Base-by-base conservation (phyloP, 2,797 vertebrate species). In the Gambelia wislizenii region DNA sequence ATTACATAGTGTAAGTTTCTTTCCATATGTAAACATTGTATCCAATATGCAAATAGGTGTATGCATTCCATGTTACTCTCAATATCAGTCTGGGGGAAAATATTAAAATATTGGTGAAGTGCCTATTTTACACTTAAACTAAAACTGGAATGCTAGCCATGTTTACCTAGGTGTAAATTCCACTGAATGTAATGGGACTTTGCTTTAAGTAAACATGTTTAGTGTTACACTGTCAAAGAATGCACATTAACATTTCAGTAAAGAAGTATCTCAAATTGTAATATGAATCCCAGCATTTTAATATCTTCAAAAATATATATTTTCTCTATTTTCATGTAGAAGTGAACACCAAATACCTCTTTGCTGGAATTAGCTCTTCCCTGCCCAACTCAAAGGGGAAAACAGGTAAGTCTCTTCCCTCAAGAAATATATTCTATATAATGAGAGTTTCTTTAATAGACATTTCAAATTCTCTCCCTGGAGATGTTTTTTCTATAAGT, bases 391-490 rank as follows among this genome's bases (percentile, higher is more conserved):
- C 83, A 70, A 52, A 52, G 67, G 25, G 25, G n/a, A 78, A 69
- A 22, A 30, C 9, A 56, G 64, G 8, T 20, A 2, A 67, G 8
- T 56, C 75, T 56, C 75, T 14, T 76, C 10, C 18, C 80, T 10
- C 22, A 39, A 12, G 75, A 89, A 92, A 78, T 14, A 44, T 0
- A 1, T 82, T 76, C 86, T 85, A 52, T 67, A 69, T 75, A 64
- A 14, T 10, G 85, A 25, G 13, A 49, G 81, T 91, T 47, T 76
- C 39, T 85, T 88, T 81, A 90, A 61, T 80, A 86, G 87, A 79
- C 52, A 86, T 4, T 74, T n/a, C 4, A 89, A 90, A 10, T 44
- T 52, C 76, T 89, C 56, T 0, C 83, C 44, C 91, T 85, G 87
- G 59, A 92, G 49, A 86, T 33, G 44, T 5, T 69, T 83, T 1